Base-by-base conservation (phyloP, 2,797 vertebrate genomes). In the Rachycentron canadum region DNA sequence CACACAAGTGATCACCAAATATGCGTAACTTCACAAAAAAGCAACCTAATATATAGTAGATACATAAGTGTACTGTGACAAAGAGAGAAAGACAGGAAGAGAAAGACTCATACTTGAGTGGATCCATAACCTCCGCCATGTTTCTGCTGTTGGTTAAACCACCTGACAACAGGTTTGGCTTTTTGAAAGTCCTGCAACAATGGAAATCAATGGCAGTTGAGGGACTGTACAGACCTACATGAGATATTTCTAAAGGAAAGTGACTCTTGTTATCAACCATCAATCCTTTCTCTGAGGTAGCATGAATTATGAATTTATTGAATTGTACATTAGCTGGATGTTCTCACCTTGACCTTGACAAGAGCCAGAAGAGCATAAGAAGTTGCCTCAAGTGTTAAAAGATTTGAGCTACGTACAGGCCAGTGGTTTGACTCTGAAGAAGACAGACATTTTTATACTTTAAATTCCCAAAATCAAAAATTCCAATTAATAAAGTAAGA, bases 301-400 rank as follows among this genome's bases (percentile, higher is more conserved):
- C 19, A 47, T n/a, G 8, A 21, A 47, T 9, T 7, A 9, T 47
- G 17, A 47, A 17, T 45, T 19, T 47, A 47, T 21, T 47, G 43
- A 47, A 47, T 9, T 47, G 43, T 47, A 21, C 8, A 21, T 9
- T 8, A 8, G 19, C 43, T 38, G 7, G 23, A 57, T 1, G 7
- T 53, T 17, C 78, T 69, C 41, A 87, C 90, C 71, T 76, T 73
- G 50, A 68, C 81, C 4, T 50, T 77, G 71, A 97, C 74, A 73
- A 97, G 83, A 60, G 96, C 95, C 81, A 97, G 78, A 49, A 97
- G 87, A 0, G 95, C 95, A 0, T 97, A 97, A 5, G 95, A 96
- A 0, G 96, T 96, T 75, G 95, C 95, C 75, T 97, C 97, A 26
- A 96, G 91, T 0, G 92, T 95, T 88, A 91, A 94, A 25, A 94